A percentile compares a stretch with the other conserved stretches of the same genome.
Conservation (phyloP, 2,888 invertebrate genomes). For the Strigamia crassipes region DNA sequence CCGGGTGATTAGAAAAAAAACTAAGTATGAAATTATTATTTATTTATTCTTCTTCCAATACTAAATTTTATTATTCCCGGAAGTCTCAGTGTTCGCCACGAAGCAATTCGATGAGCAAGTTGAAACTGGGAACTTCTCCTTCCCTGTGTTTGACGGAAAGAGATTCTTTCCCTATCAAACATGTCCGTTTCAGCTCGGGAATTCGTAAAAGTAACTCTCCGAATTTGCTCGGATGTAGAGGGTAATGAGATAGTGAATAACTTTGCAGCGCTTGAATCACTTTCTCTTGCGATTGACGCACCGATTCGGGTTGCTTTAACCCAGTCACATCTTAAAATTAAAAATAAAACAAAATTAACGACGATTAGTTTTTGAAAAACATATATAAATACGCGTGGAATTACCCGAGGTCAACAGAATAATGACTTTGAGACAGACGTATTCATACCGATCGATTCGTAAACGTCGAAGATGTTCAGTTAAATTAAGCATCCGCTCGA, state of each 20-base stretch:
- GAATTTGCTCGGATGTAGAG: slow-evolving; percentile 91
- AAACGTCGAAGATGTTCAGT: slow-evolving; percentile 88
- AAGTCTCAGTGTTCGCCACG: slow-evolving; percentile 77
- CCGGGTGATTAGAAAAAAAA: not conserved
- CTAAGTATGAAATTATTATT: not conserved
- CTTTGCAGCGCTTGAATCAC: slow-evolving; percentile 89
- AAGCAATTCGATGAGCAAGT: slow-evolving; percentile 91
- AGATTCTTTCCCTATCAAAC: slow-evolving; percentile 94
- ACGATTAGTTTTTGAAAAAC: not conserved
- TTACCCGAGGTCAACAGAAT: slow-evolving; percentile 88
- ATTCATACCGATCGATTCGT: slow-evolving; percentile 92
- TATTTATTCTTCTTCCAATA: not conserved
- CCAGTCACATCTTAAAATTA: slow-evolving; percentile 79
- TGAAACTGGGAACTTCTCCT: slow-evolving; percentile 87
- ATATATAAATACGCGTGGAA: too few species aligned
- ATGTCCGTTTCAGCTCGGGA: slow-evolving; percentile 92
- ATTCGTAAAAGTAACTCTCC: slow-evolving; percentile 89
- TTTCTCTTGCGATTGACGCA: slow-evolving; percentile 90
- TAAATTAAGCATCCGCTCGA: slow-evolving; percentile 92
- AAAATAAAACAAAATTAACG: slow-evolving; percentile 48
- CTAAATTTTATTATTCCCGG: not conserved
- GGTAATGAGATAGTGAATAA: slow-evolving; percentile 88
- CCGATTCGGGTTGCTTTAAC: slow-evolving; percentile 89
- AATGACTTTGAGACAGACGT: slow-evolving; percentile 94
- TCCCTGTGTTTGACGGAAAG: slow-evolving; percentile 83